These are phyloP conservation scores for Decapterus maruadsi DNA, from an alignment of 2,797 vertebrate genomes.

Conservation along the genomic window DNA sequence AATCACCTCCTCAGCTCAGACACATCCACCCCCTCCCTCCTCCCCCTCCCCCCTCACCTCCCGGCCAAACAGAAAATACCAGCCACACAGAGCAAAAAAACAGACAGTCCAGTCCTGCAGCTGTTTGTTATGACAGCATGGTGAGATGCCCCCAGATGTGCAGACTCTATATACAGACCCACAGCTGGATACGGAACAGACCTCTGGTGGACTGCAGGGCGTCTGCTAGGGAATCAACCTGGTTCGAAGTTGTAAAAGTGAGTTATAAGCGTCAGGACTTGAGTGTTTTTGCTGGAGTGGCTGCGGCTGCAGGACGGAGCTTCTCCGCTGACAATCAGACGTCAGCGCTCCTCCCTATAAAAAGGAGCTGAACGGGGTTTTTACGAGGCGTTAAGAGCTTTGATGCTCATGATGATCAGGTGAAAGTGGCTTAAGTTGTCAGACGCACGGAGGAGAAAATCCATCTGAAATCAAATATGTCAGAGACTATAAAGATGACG, in stretches of 20 bases:
- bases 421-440: conserved; percentile 43
- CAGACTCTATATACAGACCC: neutral
- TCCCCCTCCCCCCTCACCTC: neutral
- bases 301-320: neutral
- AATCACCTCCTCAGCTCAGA: conserved; percentile 33
- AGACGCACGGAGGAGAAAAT: conserved; percentile 26
- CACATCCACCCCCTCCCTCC: too few species aligned
- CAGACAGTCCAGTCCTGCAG: neutral
- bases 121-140: conserved; percentile 1
- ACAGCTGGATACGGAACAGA: neutral
- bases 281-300: neutral
- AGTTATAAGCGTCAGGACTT: neutral
- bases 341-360: neutral
- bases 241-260: neutral
- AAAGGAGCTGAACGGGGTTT: conserved; percentile 15
- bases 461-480: conserved; percentile 19
- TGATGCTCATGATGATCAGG: conserved; percentile 30
- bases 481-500: neutral
- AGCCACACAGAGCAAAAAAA: too few species aligned
- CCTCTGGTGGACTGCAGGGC: conserved; percentile 1
- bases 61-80: too few species aligned
- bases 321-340: neutral
- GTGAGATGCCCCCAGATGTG: conserved; percentile 8
- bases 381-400: conserved; percentile 10
- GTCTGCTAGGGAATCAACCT: conserved; percentile 17